Evolutionary conservation across 2,113 vertebrate genomes (phyloP).

Genomic region (Psilopogon haemacephalus): DNA sequence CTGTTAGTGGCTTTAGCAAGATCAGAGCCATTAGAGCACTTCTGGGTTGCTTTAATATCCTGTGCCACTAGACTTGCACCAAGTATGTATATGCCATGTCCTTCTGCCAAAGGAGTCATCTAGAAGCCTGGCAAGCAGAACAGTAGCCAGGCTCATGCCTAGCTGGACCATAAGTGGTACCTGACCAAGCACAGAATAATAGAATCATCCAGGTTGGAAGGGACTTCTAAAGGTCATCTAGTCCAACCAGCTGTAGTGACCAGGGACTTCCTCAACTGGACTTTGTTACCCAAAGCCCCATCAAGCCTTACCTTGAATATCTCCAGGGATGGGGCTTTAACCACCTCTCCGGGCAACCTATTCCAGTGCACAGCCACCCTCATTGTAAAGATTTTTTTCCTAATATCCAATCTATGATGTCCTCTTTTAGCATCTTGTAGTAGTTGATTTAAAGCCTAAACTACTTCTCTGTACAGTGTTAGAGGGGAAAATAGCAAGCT

Average conservation of each 20-base stretch:
- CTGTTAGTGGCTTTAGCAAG: background rate
- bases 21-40: background rate
- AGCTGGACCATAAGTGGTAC: background rate
- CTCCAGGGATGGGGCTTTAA: too few species aligned
- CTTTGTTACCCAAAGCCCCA: too few species aligned
- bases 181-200: conserved; percentile 69
- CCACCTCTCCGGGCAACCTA: too few species aligned
- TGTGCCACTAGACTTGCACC: fast-evolving
- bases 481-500: background rate
- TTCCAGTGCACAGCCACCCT: too few species aligned
- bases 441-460: background rate
- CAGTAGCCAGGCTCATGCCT: fast-evolving
- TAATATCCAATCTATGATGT: background rate
- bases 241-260: too few species aligned
- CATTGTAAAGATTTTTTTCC: too few species aligned
- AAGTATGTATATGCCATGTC: background rate
- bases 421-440: background rate
- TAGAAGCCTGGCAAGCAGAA: background rate
- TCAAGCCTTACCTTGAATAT: too few species aligned
- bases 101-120: background rate
- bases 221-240: too few species aligned
- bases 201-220: too few species aligned
- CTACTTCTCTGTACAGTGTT: background rate
- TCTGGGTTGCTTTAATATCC: background rate
- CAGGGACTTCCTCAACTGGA: too few species aligned